phyloP scores from a whole-genome alignment of 2,888 invertebrate species.

The Drosophila buzzatii region DNA sequence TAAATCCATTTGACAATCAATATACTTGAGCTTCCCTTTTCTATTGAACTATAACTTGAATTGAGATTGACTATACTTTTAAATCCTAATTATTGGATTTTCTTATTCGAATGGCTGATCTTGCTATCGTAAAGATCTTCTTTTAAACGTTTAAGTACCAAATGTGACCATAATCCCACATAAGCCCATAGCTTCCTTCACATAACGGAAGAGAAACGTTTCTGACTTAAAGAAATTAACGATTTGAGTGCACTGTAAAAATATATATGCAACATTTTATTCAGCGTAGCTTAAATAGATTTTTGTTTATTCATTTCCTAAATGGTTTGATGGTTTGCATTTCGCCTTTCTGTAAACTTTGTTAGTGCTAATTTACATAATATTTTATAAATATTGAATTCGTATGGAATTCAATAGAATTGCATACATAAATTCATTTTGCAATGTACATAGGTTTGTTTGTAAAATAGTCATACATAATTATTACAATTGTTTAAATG shows the following conservation, averaged over 20 bases:
- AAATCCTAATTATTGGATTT: too few relatives aligned
- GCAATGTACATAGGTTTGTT: conserved; percentile 25
- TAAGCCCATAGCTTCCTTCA: not conserved
- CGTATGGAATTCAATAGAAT: conserved; percentile 17
- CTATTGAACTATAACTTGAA: too few relatives aligned
- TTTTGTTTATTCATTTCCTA: conserved; percentile 46
- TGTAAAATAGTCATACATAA: conserved; percentile 24
- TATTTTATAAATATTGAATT: conserved; percentile 21
- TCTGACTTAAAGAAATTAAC: conserved; percentile 1
- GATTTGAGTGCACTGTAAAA: conserved; percentile 62
- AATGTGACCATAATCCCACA: too few relatives aligned
- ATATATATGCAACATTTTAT: conserved; percentile 67
- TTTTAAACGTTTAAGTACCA: too few relatives aligned
- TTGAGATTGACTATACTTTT: too few relatives aligned
- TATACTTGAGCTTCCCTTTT: too few relatives aligned
- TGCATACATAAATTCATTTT: conserved; percentile 23
- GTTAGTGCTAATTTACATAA: conserved; percentile 59
- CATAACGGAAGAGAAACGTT: not conserved
- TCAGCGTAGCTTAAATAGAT: conserved; percentile 51
- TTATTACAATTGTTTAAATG: conserved; percentile 32
- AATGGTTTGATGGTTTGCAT: conserved; percentile 35
- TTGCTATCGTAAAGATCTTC: too few relatives aligned
- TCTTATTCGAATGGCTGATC: too few relatives aligned
- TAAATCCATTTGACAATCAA: too few relatives aligned
- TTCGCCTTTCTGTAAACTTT: conserved; percentile 35